Conservation (phyloP, 2,113 vertebrate species). For the Peromyscus maniculatus region DNA sequence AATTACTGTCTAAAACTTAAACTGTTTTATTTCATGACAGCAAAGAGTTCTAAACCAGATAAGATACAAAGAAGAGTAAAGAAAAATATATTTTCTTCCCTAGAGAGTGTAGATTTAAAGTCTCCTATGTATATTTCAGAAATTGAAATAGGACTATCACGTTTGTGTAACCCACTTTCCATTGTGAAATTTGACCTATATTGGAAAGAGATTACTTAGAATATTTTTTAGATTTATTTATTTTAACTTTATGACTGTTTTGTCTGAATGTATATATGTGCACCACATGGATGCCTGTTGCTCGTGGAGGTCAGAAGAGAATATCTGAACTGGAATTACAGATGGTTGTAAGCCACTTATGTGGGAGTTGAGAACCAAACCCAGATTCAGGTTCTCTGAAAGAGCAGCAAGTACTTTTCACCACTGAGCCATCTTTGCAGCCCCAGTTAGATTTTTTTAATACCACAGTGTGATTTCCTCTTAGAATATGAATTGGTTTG, state of each 20-base stretch:
- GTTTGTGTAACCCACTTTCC: slow-evolving; percentile 26
- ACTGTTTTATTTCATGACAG: slow-evolving; percentile 36
- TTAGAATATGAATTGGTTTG: slow-evolving; percentile 13
- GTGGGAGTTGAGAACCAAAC: background rate
- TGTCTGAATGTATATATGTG: background rate
- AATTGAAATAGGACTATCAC: slow-evolving; percentile 56
- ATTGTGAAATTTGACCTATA: slow-evolving; percentile 48
- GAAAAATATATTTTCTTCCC: slow-evolving; percentile 22
- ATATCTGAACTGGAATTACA: background rate
- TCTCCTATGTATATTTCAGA: slow-evolving; percentile 62
- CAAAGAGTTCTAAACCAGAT: slow-evolving; percentile 55
- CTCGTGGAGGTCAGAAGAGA: background rate
- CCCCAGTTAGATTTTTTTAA: background rate
- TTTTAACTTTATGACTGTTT: background rate
- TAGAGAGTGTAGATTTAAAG: slow-evolving; percentile 8
- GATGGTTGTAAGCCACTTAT: background rate
- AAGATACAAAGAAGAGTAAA: slow-evolving; percentile 41
- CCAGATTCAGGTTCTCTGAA: background rate
- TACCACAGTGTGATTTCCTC: background rate
- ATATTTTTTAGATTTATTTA: background rate
- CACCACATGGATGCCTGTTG: background rate
- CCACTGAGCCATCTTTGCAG: background rate
- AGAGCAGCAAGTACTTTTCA: background rate
- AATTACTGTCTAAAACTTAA: slow-evolving; percentile 44
- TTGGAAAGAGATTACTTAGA: slow-evolving; percentile 14